These are phyloP conservation scores for Stichodactyla mertensii DNA, from an alignment of 64 coral and sea anemone genomes.

Conservation along the genomic window DNA sequence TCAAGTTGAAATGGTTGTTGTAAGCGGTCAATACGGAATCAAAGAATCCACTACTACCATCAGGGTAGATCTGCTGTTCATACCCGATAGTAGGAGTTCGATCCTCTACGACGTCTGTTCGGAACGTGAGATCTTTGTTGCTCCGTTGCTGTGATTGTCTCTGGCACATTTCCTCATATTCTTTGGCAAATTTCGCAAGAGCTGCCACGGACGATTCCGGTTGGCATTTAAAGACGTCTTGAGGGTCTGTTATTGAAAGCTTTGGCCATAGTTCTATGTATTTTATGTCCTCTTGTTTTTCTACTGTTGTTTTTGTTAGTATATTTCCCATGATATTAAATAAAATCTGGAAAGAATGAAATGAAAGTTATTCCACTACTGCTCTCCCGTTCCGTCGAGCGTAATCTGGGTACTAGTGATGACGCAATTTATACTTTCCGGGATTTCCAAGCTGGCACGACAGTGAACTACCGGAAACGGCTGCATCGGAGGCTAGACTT, in stretches of 20 bases:
- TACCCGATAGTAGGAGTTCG: background rate
- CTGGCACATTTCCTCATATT: background rate
- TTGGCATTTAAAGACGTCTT: background rate
- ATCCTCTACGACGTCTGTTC: background rate
- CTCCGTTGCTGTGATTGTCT: too few relatives aligned
- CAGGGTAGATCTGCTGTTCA: background rate
- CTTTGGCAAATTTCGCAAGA: background rate
- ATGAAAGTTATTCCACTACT: background rate
- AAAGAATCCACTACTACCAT: conserved; percentile 38
- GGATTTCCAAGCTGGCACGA: too few relatives aligned
- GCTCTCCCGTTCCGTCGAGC: background rate
- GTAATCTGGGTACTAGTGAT: too few relatives aligned
- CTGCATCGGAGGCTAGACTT: too few relatives aligned
- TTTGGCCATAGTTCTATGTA: background rate
- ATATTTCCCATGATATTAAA: background rate
- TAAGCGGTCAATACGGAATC: conserved; percentile 55
- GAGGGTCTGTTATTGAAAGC: background rate
- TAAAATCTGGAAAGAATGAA: background rate
- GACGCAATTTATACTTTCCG: too few relatives aligned
- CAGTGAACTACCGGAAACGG: too few relatives aligned
- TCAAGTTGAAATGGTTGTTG: conserved; percentile 57
- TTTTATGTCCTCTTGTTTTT: background rate
- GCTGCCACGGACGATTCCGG: background rate
- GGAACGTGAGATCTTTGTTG: background rate
- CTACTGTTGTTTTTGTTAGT: background rate